Evolutionary conservation across 2,797 vertebrate genomes (phyloP).

Genomic region (Bufotes viridis): DNA sequence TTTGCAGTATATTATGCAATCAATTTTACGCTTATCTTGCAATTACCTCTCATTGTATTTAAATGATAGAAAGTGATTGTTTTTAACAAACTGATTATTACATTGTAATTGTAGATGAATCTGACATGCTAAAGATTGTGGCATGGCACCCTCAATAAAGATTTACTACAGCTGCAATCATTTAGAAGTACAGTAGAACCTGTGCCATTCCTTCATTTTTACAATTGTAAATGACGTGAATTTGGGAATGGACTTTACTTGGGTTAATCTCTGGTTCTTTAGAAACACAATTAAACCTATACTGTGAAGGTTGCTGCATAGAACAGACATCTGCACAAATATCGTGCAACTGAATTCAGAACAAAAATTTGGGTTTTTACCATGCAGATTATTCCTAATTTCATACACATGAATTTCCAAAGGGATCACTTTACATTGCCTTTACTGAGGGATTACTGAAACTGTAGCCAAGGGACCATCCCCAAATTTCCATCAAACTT

Average conservation of each 20-base stretch:
- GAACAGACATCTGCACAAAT: conserved; percentile 67
- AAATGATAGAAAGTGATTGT: too few species aligned
- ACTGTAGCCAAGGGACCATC: conserved; percentile 70
- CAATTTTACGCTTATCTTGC: too few species aligned
- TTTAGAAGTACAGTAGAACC: neutral
- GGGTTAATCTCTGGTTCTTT: conserved; percentile 4
- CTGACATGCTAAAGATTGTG: too few species aligned
- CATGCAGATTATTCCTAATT: conserved; percentile 75
- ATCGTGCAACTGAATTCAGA: conserved; percentile 66
- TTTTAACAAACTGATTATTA: too few species aligned
- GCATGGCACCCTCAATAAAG: too few species aligned
- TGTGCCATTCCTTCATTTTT: neutral
- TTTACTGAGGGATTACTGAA: conserved; percentile 72
- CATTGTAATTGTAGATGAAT: too few species aligned
- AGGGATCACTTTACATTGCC: conserved; percentile 74
- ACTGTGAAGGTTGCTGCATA: neutral
- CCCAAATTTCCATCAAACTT: conserved; percentile 66
- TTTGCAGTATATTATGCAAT: too few species aligned
- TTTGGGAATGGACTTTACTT: neutral
- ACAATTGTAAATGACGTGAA: neutral
- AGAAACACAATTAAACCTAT: conserved; percentile 16
- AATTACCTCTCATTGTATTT: too few species aligned
- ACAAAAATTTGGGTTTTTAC: conserved; percentile 71
- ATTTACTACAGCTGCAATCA: neutral
- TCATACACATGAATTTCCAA: conserved; percentile 74